Evolutionary conservation across 2,797 vertebrate species (phyloP).

Genomic region (Vultur gryphus): DNA sequence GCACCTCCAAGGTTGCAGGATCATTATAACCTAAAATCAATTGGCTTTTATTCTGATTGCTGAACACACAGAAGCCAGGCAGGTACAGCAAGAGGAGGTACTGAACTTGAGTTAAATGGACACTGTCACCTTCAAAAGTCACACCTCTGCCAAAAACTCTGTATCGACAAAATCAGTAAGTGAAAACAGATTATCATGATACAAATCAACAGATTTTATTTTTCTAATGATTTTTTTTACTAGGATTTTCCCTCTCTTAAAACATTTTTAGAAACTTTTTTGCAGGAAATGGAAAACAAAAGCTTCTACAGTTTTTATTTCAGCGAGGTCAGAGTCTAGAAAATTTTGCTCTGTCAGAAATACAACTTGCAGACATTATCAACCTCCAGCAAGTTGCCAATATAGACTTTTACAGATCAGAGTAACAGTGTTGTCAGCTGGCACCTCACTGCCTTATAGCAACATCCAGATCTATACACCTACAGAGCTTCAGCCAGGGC

Average conservation of each 20-base stretch:
- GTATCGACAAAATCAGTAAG: background rate
- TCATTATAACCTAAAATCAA: background rate
- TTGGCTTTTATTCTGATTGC: slow-evolving; percentile 47
- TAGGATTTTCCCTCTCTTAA: background rate
- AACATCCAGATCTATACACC: too few relatives aligned
- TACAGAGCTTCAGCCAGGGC: background rate
- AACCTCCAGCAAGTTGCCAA: background rate
- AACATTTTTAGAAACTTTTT: background rate
- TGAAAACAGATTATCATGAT: background rate
- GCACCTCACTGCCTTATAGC: background rate
- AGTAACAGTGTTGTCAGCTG: background rate
- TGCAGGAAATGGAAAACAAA: background rate
- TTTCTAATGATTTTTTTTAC: background rate
- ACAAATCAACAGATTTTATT: background rate
- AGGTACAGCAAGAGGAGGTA: slow-evolving; percentile 8
- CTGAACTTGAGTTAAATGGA: background rate
- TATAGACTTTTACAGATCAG: background rate
- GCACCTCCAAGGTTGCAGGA: slow-evolving; percentile 15
- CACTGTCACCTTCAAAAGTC: slow-evolving; percentile 8
- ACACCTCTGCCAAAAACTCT: background rate
- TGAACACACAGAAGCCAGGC: slow-evolving; percentile 6
- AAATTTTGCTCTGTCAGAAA: background rate
- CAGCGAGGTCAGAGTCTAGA: background rate
- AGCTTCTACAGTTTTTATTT: background rate
- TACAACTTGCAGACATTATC: background rate